These are phyloP conservation scores for Leptopilina syphax DNA, from an alignment of 2,888 invertebrate genomes.

Conservation along the genomic window DNA sequence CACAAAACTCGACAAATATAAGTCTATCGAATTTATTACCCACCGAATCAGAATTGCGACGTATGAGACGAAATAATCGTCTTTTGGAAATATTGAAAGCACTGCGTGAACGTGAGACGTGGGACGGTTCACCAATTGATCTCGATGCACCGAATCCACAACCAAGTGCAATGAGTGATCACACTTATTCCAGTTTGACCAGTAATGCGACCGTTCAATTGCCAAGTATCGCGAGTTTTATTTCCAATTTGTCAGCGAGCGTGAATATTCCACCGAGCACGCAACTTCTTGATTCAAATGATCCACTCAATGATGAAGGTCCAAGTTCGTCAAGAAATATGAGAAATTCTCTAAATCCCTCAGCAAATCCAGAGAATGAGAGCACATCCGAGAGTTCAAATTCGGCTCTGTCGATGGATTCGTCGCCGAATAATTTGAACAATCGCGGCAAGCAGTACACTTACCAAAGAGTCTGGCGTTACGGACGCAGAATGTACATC, in stretches of 20 bases:
- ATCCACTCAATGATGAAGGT: not conserved
- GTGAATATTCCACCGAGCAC: slow-evolving; percentile 41
- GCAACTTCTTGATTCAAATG: slow-evolving; percentile 18
- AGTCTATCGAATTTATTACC: slow-evolving; percentile 58
- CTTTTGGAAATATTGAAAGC: slow-evolving; percentile 54
- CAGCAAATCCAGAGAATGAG: slow-evolving; percentile 41
- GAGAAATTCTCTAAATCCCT: slow-evolving; percentile 36
- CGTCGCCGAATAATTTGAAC: slow-evolving; percentile 43
- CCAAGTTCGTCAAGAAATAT: slow-evolving; percentile 25
- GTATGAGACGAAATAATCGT: slow-evolving; percentile 51
- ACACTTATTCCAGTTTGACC: slow-evolving; percentile 63
- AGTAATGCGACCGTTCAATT: slow-evolving; percentile 52
- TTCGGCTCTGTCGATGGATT: slow-evolving; percentile 49
- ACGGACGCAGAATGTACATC: slow-evolving; percentile 57
- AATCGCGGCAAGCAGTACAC: slow-evolving; percentile 53
- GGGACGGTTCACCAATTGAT: slow-evolving; percentile 40
- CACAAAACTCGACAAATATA: slow-evolving; percentile 53
- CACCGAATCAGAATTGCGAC: slow-evolving; percentile 57
- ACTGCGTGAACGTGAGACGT: slow-evolving; percentile 49
- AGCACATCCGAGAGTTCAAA: slow-evolving; percentile 50
- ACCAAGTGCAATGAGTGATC: slow-evolving; percentile 59
- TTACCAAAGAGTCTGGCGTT: slow-evolving; percentile 58
- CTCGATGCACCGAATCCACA: slow-evolving; percentile 37
- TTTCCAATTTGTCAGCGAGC: slow-evolving; percentile 55
- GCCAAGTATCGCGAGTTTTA: slow-evolving; percentile 60